Conservation (phyloP, 2,113 vertebrate genomes). For the Acrocephalus arundinaceus region DNA sequence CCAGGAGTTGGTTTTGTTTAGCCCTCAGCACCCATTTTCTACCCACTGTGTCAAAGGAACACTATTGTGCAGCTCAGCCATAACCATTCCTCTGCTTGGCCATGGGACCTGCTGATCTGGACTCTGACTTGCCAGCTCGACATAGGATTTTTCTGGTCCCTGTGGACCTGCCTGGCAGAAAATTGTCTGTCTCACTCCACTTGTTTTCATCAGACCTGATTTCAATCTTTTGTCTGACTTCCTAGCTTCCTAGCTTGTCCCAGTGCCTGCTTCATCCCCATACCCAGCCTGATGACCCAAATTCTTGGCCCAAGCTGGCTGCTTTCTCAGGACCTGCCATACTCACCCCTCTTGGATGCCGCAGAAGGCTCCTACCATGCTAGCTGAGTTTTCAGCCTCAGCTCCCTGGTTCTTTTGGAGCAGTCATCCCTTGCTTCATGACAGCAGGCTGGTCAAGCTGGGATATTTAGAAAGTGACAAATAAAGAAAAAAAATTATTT, state of each 20-base stretch:
- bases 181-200: background rate
- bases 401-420: background rate
- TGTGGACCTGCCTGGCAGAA: background rate
- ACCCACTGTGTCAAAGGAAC: fast-evolving
- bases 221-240: background rate
- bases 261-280: background rate
- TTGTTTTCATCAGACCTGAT: background rate
- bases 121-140: background rate
- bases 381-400: background rate
- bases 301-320: background rate
- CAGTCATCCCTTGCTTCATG: background rate
- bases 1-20: background rate
- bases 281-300: background rate
- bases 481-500: background rate
- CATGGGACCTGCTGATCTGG: background rate
- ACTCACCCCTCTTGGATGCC: background rate
- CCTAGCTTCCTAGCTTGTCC: background rate
- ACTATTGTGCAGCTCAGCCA: background rate
- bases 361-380: background rate
- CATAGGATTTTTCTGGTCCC: background rate
- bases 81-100: background rate
- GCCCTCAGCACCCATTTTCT: background rate
- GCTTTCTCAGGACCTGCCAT: background rate
- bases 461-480: background rate
- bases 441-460: background rate